phyloP scores from a whole-genome alignment of 2,113 vertebrate species.

The Psilopogon haemacephalus region DNA sequence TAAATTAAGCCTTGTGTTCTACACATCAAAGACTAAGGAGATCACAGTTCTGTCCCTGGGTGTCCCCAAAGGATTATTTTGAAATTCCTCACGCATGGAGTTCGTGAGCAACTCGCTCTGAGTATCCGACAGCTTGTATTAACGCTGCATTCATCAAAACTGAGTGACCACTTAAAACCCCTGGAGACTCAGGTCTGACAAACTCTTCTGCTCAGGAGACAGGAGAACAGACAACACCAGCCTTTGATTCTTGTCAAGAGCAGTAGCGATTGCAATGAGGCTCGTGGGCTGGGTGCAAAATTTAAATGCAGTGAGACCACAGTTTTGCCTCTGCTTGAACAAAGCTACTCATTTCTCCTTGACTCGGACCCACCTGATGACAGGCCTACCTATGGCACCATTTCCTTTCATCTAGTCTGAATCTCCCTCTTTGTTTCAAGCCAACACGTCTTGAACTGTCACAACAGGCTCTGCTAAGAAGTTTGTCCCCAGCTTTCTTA shows the following conservation, averaged over 20 bases:
- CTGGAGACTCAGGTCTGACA: background rate
- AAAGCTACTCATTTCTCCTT: background rate
- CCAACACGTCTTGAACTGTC: too few species aligned
- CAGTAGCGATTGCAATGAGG: background rate
- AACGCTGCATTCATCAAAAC: background rate
- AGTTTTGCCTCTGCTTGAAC: background rate
- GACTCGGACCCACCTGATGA: background rate
- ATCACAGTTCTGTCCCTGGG: slow-evolving; percentile 1
- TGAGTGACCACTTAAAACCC: background rate
- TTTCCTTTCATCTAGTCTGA: background rate
- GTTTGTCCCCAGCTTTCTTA: too few species aligned
- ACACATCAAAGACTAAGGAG: background rate
- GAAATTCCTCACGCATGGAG: background rate
- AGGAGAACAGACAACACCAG: background rate
- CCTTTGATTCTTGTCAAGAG: background rate
- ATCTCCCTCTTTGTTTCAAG: too few species aligned
- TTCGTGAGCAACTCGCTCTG: background rate
- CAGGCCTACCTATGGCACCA: background rate
- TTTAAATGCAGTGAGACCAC: background rate
- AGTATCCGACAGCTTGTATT: background rate
- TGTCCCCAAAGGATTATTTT: background rate
- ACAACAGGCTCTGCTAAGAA: too few species aligned
- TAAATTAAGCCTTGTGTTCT: background rate
- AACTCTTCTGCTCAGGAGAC: background rate
- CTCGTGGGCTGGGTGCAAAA: rapidly evolving